A percentile compares a stretch with the other conserved stretches of the same genome.
Evolutionary conservation across 2,797 vertebrate genomes (phyloP).

Genomic region (Apogon hyalosoma): DNA sequence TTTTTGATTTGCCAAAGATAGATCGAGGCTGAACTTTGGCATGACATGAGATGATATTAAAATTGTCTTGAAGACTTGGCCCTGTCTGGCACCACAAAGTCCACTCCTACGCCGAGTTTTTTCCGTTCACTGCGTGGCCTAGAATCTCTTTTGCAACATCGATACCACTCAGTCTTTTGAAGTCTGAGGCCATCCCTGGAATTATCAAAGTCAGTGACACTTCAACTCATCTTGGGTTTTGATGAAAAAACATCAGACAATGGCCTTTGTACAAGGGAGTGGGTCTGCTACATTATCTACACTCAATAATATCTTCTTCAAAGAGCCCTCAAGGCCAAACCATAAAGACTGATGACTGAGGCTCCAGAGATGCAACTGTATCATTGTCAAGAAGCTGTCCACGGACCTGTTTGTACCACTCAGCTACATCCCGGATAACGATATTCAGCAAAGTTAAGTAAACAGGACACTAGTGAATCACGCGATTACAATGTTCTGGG

Average conservation of each 20-base stretch:
- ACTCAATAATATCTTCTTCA: conserved; percentile 62
- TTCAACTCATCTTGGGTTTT: conserved; percentile 63
- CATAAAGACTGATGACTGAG: conserved; percentile 47
- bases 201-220: conserved; percentile 62
- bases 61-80: conserved; percentile 39
- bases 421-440: conserved; percentile 28
- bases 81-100: conserved; percentile 54
- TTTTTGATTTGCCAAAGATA: conserved; percentile 2
- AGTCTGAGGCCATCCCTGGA: conserved; percentile 57
- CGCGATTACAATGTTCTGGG: conserved; percentile 66
- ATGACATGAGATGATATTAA: conserved; percentile 42
- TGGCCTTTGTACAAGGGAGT: conserved; percentile 75
- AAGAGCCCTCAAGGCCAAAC: conserved; percentile 66
- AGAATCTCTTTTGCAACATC: conserved; percentile 63
- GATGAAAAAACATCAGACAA: conserved; percentile 62
- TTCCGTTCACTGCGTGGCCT: conserved; percentile 14
- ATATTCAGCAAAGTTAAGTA: conserved; percentile 53
- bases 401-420: conserved; percentile 16
- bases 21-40: conserved; percentile 49
- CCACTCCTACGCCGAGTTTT: conserved; percentile 27
- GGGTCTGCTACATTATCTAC: conserved; percentile 67
- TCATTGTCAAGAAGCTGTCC: conserved; percentile 40
- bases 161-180: conserved; percentile 61
- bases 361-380: conserved; percentile 59
- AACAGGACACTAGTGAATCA: conserved; percentile 85